A percentile compares a stretch with the other conserved stretches of the same genome.
These are phyloP conservation scores for Anguilla marmorata DNA, from an alignment of 2,797 vertebrate species.

Conservation along the genomic window DNA sequence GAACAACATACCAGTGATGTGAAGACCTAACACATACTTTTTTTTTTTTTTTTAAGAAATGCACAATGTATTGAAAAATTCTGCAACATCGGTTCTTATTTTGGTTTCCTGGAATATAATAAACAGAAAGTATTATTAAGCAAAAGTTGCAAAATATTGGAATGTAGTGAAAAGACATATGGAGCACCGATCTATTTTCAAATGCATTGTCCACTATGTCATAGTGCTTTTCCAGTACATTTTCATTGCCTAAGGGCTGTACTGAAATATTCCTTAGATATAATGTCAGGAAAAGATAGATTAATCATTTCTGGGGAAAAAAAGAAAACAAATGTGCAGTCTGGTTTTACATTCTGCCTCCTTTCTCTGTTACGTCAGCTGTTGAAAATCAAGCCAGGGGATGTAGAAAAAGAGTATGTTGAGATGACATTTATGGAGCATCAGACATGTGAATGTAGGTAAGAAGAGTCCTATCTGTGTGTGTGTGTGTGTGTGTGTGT, in stretches of 20 bases:
- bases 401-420: slow-evolving; percentile 78
- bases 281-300: background rate
- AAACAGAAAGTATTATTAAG: no score
- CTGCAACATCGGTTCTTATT: no score
- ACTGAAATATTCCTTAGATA: background rate
- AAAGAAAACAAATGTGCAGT: background rate
- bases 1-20: no score
- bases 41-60: no score
- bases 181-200: no score
- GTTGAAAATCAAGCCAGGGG: slow-evolving; percentile 83
- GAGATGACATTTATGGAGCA: slow-evolving; percentile 91
- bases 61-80: no score
- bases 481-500: background rate
- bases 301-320: background rate
- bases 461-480: slow-evolving; percentile 56
- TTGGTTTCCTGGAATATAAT: no score
- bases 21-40: no score
- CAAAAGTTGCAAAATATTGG: no score
- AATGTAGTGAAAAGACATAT: no score
- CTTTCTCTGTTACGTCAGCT: slow-evolving; percentile 67
- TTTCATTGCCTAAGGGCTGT: background rate
- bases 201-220: no score
- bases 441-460: slow-evolving; percentile 92
- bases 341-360: background rate
- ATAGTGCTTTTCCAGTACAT: background rate